A percentile compares a stretch with the other conserved stretches of the same genome.
Evolutionary conservation across 2,888 invertebrate genomes (phyloP).

Genomic region (Hymenopus coronatus): DNA sequence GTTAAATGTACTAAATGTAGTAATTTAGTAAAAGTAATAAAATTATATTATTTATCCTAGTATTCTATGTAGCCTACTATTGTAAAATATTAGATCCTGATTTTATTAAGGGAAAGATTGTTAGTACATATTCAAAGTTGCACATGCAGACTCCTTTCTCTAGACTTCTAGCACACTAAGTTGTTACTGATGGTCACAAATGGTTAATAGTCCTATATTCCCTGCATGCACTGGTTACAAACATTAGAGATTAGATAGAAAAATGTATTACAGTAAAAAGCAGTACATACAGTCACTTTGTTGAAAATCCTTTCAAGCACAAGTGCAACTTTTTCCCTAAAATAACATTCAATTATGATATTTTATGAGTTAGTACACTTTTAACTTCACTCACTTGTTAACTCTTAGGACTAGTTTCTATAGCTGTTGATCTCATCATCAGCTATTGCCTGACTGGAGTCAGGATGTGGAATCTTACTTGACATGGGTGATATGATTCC

Average conservation of each 20-base stretch:
- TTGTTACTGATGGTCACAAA: conserved; percentile 33
- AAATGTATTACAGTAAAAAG: background rate
- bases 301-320: too few species aligned
- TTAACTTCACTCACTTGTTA: too few species aligned
- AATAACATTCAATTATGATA: background rate
- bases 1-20: too few species aligned
- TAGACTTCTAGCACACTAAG: background rate
- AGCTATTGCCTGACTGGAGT: too few species aligned
- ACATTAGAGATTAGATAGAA: background rate
- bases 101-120: background rate
- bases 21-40: too few species aligned
- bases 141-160: background rate
- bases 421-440: too few species aligned
- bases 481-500: too few species aligned
- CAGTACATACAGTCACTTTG: background rate
- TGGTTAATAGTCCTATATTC: conserved; percentile 29
- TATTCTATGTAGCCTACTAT: background rate
- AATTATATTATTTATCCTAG: background rate
- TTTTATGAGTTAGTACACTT: too few species aligned
- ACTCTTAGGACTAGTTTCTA: too few species aligned
- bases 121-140: background rate
- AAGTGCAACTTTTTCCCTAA: background rate
- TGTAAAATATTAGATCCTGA: background rate
- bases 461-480: too few species aligned
- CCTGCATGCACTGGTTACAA: conserved; percentile 17